These are phyloP conservation scores for Lomographa bimaculata DNA, from an alignment of 2,888 invertebrate genomes.

Conservation along the genomic window DNA sequence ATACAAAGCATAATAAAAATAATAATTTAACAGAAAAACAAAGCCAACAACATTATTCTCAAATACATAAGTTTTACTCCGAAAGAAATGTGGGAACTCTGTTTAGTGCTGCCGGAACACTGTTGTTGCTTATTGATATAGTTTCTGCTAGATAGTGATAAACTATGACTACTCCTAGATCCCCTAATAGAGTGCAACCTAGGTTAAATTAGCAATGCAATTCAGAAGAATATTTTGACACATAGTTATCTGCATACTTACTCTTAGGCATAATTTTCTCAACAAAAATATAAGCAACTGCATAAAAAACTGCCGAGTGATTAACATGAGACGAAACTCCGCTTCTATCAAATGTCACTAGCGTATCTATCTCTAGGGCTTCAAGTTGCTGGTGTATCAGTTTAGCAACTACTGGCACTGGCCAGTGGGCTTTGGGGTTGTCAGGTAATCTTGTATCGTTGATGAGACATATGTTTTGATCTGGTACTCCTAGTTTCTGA, in stretches of 20 bases:
- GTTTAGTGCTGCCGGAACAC: too few relatives aligned
- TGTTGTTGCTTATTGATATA: too few relatives aligned
- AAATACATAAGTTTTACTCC: too few relatives aligned
- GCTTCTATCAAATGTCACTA: slow-evolving; percentile 96
- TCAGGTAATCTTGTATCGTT: slow-evolving; percentile 90
- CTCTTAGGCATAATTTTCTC: slow-evolving; percentile 89
- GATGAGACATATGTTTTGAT: slow-evolving; percentile 88
- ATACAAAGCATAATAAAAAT: too few relatives aligned
- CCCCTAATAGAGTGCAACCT: too few relatives aligned
- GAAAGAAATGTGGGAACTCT: too few relatives aligned
- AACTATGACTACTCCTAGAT: too few relatives aligned
- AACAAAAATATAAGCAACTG: slow-evolving; percentile 90
- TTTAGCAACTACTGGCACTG: slow-evolving; percentile 76
- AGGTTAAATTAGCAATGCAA: too few relatives aligned
- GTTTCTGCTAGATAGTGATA: too few relatives aligned
- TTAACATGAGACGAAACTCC: slow-evolving; percentile 97
- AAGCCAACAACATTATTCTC: too few relatives aligned
- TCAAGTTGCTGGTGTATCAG: slow-evolving; percentile 84
- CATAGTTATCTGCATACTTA: slow-evolving; percentile 60
- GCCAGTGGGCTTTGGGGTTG: slow-evolving; percentile 90
- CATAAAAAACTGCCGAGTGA: slow-evolving; percentile 94
- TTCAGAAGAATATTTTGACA: too few relatives aligned
- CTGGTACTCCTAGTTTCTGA: slow-evolving; percentile 89
- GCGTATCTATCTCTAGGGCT: slow-evolving; percentile 89
- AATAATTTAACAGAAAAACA: too few relatives aligned